phyloP scores from a whole-genome alignment of 2,113 vertebrate species.

The Nothobranchius furzeri region DNA sequence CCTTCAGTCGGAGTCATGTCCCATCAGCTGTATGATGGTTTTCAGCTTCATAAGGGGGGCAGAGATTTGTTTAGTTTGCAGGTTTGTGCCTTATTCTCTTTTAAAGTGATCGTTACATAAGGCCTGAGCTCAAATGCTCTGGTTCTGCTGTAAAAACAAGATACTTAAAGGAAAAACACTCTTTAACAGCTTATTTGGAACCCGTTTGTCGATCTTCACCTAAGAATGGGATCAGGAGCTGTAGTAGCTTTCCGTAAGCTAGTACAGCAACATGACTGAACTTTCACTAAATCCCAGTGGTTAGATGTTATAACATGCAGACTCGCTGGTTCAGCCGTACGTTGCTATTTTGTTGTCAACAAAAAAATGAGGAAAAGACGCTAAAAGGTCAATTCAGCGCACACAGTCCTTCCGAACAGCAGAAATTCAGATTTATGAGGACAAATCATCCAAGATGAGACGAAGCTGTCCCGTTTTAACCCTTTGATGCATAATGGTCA shows the following conservation, averaged over 20 bases:
- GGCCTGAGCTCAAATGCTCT: neutral
- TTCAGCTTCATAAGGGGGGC: neutral
- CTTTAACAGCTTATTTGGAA: too few relatives aligned
- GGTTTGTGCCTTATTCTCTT: neutral
- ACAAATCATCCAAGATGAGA: too few relatives aligned
- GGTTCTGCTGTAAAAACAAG: neutral
- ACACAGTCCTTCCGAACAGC: neutral
- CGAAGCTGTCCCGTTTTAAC: neutral
- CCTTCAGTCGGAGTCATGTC: too few relatives aligned
- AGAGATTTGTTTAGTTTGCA: neutral
- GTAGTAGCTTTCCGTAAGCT: neutral
- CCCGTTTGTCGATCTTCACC: neutral
- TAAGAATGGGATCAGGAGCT: too few relatives aligned
- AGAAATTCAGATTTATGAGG: too few relatives aligned
- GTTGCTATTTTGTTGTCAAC: constrained; percentile 26
- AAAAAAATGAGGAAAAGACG: constrained; percentile 27
- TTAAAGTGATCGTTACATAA: neutral
- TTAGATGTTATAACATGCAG: constrained; percentile 4
- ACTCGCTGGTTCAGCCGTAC: constrained; percentile 1
- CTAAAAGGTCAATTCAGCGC: constrained; percentile 7
- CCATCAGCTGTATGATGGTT: too few relatives aligned
- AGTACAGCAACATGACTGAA: constrained; percentile 1
- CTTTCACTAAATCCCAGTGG: constrained; percentile 21
- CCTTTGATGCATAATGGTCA: too few relatives aligned
- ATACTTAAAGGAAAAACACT: neutral